Conservation (phyloP, 1,140 invertebrate genomes). For the Copidosoma floridanum region DNA sequence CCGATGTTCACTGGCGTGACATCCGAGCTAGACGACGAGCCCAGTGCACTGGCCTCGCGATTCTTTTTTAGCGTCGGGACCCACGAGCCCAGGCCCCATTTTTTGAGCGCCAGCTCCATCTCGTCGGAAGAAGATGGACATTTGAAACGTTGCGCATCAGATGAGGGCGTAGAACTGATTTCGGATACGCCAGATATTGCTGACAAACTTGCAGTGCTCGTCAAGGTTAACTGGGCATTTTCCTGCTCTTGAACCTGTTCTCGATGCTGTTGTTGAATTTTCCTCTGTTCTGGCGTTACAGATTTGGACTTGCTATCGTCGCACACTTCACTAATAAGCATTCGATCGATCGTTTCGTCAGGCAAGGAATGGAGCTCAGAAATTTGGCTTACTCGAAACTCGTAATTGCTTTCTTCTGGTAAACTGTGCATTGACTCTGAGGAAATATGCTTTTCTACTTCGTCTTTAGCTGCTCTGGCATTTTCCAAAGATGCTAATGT, state of each 20-base stretch:
- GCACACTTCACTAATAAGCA: slow-evolving; percentile 13
- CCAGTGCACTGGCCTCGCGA: slow-evolving; percentile 62
- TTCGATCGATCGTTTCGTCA: slow-evolving; percentile 17
- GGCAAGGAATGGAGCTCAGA: slow-evolving; percentile 15
- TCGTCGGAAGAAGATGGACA: slow-evolving; percentile 54
- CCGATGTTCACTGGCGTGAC: slow-evolving; percentile 38
- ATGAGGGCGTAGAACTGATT: slow-evolving; percentile 42
- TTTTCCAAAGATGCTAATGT: slow-evolving; percentile 11
- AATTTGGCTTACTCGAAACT: slow-evolving; percentile 11
- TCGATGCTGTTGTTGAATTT: not conserved
- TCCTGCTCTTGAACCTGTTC: slow-evolving; percentile 19
- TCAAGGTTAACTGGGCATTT: slow-evolving; percentile 37
- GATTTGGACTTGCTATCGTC: slow-evolving; percentile 18
- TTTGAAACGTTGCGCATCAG: slow-evolving; percentile 38
- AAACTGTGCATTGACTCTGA: too few relatives aligned
- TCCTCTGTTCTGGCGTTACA: not conserved
- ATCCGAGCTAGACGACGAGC: slow-evolving; percentile 61
- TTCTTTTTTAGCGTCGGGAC: slow-evolving; percentile 67
- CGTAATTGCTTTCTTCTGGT: slow-evolving; percentile 13
- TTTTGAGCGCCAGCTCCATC: slow-evolving; percentile 58
- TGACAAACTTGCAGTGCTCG: slow-evolving; percentile 44
- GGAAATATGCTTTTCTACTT: too few relatives aligned
- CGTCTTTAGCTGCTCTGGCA: too few relatives aligned
- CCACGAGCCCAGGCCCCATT: slow-evolving; percentile 65
- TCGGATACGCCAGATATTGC: slow-evolving; percentile 50